These are phyloP conservation scores for Drosophila anomalipes DNA, from an alignment of 2,888 invertebrate genomes.

Conservation along the genomic window DNA sequence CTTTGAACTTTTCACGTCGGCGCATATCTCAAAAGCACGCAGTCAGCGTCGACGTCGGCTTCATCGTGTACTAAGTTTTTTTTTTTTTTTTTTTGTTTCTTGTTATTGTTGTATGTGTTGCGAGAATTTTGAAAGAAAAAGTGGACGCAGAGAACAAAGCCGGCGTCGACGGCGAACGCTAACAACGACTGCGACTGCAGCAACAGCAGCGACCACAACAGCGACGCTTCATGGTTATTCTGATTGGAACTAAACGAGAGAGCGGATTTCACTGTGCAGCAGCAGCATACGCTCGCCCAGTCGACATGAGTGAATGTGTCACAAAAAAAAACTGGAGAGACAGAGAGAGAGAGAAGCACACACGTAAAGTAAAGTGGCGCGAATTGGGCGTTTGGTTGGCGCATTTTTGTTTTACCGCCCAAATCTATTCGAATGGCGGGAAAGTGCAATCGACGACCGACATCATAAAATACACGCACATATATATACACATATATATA, in stretches of 20 bases:
- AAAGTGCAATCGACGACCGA: slow-evolving; percentile 73
- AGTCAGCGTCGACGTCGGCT: slow-evolving; percentile 31
- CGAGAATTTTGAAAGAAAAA: slow-evolving; percentile 67
- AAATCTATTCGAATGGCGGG: slow-evolving; percentile 74
- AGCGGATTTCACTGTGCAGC: slow-evolving; percentile 55
- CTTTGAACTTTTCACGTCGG: slow-evolving; percentile 71
- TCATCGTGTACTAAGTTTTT: slow-evolving; percentile 49
- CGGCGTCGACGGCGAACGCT: slow-evolving; percentile 16
- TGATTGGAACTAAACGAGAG: slow-evolving; percentile 71
- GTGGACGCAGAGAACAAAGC: slow-evolving; percentile 35
- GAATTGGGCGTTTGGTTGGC: slow-evolving; percentile 78
- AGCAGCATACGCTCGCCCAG: slow-evolving; percentile 31
- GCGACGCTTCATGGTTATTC: slow-evolving; percentile 58
- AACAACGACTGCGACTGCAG: slow-evolving; percentile 12
- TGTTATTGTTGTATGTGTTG: slow-evolving; percentile 42
- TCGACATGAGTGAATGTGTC: slow-evolving; percentile 50
- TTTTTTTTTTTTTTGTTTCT: slow-evolving; percentile 30
- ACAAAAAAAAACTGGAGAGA: slow-evolving; percentile 57
- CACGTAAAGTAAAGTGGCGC: slow-evolving; percentile 69
- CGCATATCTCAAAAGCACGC: slow-evolving; percentile 43
- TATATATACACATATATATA: background rate
- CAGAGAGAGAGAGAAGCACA: slow-evolving; percentile 16
- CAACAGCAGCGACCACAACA: slow-evolving; percentile 3
- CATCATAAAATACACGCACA: slow-evolving; percentile 21
- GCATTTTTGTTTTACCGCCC: slow-evolving; percentile 79